A percentile compares a stretch with the other conserved stretches of the same genome.
phyloP scores from a whole-genome alignment of 2,113 vertebrate species.

The Emydura subglobosa region DNA sequence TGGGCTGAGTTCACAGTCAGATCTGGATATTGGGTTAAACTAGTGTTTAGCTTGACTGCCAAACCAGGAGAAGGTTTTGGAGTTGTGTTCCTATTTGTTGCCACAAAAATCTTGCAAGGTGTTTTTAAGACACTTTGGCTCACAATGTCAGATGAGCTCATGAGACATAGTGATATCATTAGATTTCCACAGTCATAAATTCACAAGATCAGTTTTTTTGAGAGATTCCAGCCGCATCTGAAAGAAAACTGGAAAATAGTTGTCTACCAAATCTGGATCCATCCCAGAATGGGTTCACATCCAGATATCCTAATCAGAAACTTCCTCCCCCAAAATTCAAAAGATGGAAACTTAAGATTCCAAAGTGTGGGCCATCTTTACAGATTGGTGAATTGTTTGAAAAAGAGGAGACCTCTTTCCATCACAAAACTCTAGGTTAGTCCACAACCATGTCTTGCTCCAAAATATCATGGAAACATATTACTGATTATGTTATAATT shows the following conservation, averaged over 20 bases:
- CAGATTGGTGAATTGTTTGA: background rate
- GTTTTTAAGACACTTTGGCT: background rate
- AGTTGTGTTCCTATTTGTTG: background rate
- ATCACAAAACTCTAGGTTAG: background rate
- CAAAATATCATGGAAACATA: background rate
- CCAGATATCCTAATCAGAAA: background rate
- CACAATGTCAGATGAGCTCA: background rate
- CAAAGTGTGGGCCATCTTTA: background rate
- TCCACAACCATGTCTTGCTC: background rate
- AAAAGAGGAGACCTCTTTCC: background rate
- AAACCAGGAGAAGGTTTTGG: background rate
- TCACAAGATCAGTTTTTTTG: background rate
- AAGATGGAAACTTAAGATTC: background rate
- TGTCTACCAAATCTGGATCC: accelerated
- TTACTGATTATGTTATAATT: background rate
- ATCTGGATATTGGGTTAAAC: background rate
- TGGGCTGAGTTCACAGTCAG: background rate
- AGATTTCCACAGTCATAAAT: background rate
- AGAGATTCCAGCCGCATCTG: background rate
- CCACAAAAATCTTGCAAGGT: background rate
- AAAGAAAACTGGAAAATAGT: background rate
- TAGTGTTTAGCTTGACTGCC: background rate
- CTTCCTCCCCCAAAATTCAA: background rate
- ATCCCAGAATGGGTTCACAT: accelerated
- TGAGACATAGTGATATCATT: accelerated